phyloP scores from a whole-genome alignment of 64 coral and sea anemone species.

The Exaiptasia diaphana region DNA sequence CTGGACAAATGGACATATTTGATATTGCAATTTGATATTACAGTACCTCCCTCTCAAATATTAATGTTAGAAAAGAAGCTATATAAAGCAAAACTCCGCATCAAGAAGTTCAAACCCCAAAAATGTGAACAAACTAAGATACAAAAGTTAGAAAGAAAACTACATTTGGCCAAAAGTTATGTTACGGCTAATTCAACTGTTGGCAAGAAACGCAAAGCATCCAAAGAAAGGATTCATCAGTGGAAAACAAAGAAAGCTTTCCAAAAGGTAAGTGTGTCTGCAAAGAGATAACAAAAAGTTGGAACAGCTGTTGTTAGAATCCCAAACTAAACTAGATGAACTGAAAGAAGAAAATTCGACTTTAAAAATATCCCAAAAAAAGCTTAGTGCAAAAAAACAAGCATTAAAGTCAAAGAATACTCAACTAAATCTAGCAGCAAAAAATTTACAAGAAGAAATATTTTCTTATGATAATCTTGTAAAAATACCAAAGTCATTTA shows the following conservation, averaged over 20 bases:
- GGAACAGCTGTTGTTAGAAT: neutral
- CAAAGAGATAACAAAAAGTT: constrained; percentile 1
- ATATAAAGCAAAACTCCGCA: constrained; percentile 9
- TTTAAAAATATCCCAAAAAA: too few species aligned
- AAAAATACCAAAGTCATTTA: too few species aligned
- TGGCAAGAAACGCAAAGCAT: neutral
- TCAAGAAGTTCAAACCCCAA: neutral
- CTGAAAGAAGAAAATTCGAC: too few species aligned
- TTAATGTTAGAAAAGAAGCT: neutral
- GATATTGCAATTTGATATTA: too few species aligned
- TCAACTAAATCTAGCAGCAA: neutral
- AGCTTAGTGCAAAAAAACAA: too few species aligned
- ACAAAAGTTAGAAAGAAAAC: neutral
- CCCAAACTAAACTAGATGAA: neutral
- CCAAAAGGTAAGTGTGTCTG: neutral
- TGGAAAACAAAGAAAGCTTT: constrained; percentile 6
- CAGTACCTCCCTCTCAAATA: constrained; percentile 8
- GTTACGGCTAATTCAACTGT: too few species aligned
- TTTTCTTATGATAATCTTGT: too few species aligned
- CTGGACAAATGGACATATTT: neutral
- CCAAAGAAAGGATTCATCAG: neutral
- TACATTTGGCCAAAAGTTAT: neutral
- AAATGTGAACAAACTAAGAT: neutral
- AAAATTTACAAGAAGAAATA: too few species aligned
- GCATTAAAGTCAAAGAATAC: neutral